Percentiles rank a stretch among this genome's conserved stretches.
These are phyloP conservation scores for Congeria kusceri DNA, from an alignment of 2,888 invertebrate genomes.

Conservation along the genomic window DNA sequence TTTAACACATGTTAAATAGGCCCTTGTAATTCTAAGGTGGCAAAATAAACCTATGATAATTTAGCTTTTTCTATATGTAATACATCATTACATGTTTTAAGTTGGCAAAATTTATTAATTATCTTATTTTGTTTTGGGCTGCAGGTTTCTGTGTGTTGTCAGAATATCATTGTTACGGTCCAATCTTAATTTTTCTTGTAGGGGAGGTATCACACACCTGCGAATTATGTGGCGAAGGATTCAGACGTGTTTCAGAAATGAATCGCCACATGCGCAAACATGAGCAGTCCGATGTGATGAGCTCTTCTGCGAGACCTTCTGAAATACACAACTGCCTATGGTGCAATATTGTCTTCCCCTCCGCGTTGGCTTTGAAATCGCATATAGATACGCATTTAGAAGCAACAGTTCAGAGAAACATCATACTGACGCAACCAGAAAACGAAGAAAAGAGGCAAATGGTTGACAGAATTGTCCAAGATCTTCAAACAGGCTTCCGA, in stretches of 20 bases:
- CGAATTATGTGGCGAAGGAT: constrained; percentile 59
- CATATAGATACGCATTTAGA: constrained; percentile 44
- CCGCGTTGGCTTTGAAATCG: constrained; percentile 27
- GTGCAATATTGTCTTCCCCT: constrained; percentile 46
- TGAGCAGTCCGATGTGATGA: neutral
- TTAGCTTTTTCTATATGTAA: too few species aligned
- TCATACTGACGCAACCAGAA: neutral
- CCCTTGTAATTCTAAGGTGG: too few species aligned
- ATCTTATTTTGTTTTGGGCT: too few species aligned
- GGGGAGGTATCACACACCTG: constrained; percentile 58
- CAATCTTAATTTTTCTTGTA: constrained; percentile 10
- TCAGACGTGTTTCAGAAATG: constrained; percentile 53
- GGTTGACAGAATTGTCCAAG: constrained; percentile 44
- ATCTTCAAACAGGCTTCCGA: constrained; percentile 18
- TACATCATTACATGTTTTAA: too few species aligned
- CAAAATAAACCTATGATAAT: too few species aligned
- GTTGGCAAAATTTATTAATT: too few species aligned
- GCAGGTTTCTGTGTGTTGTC: too few species aligned
- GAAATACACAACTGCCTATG: constrained; percentile 25
- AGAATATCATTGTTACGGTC: neutral
- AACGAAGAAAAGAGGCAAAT: constrained; percentile 24
- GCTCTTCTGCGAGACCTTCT: neutral
- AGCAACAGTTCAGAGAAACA: neutral
- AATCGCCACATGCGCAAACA: constrained; percentile 55
- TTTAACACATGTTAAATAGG: too few species aligned